Evolutionary conservation across 2,888 invertebrate species (phyloP).

Genomic region (Elmis aenea): DNA sequence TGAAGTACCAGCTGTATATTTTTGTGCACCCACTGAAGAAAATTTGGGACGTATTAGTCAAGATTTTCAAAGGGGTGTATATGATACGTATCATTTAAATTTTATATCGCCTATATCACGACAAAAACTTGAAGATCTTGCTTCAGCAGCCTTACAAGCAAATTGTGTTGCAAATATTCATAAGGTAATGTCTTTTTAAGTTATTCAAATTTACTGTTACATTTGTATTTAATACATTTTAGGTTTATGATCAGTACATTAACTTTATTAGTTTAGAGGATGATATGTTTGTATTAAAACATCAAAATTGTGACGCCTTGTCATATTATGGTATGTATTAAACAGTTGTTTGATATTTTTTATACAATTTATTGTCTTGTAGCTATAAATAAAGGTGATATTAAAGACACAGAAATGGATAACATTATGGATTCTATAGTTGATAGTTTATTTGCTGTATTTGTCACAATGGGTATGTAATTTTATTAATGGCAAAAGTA

Average conservation of each 20-base stretch:
- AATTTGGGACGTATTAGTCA: slow-evolving; percentile 92
- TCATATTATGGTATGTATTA: slow-evolving; percentile 80
- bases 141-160: slow-evolving; percentile 84
- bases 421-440: slow-evolving; percentile 89
- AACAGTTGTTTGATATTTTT: slow-evolving; percentile 1
- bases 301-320: slow-evolving; percentile 84
- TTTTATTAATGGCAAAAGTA: too few species aligned
- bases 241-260: slow-evolving; percentile 95
- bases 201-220: slow-evolving; percentile 2
- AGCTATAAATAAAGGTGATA: slow-evolving; percentile 91
- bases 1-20: slow-evolving; percentile 98
- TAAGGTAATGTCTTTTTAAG: slow-evolving; percentile 55
- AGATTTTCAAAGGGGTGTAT: slow-evolving; percentile 81
- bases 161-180: slow-evolving; percentile 89
- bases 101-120: slow-evolving; percentile 93
- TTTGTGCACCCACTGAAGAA: slow-evolving; percentile 93
- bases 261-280: slow-evolving; percentile 98
- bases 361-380: slow-evolving; percentile 34
- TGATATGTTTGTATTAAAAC: slow-evolving; percentile 90
- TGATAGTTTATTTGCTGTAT: slow-evolving; percentile 94
- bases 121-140: slow-evolving; percentile 91
- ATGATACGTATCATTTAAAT: slow-evolving; percentile 94
- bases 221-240: slow-evolving; percentile 27
- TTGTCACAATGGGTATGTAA: slow-evolving; percentile 85
- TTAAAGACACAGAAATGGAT: slow-evolving; percentile 94